Evolutionary conservation across 2,888 invertebrate genomes (phyloP).

Genomic region (Iselma pallidipennis): DNA sequence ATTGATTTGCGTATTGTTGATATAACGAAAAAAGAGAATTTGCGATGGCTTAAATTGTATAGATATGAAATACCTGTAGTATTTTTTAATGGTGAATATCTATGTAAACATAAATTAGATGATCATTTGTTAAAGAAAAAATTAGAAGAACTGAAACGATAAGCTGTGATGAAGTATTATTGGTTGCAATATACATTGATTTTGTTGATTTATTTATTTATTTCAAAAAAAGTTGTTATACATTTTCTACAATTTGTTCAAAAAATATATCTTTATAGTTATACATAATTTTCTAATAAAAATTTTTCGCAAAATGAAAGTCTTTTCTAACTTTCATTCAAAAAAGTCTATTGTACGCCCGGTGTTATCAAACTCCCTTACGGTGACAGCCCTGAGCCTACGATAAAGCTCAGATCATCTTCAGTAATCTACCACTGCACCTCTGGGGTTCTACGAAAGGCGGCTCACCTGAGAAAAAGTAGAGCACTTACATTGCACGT

Average conservation of each 20-base stretch:
- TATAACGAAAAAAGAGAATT: slow-evolving; percentile 74
- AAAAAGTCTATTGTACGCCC: no score
- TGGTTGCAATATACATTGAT: background rate
- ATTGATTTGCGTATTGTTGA: slow-evolving; percentile 74
- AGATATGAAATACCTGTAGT: slow-evolving; percentile 86
- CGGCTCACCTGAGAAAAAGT: no score
- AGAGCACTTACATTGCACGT: no score
- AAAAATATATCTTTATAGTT: background rate
- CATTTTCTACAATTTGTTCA: background rate
- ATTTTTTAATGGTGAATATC: slow-evolving; percentile 79
- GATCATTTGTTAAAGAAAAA: slow-evolving; percentile 56
- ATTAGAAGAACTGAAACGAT: slow-evolving; percentile 27
- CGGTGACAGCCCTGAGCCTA: no score
- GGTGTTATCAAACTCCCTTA: no score
- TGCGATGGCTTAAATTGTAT: slow-evolving; percentile 73
- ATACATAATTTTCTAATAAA: background rate
- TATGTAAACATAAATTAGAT: slow-evolving; percentile 77
- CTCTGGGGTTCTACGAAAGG: no score
- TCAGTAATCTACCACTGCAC: no score
- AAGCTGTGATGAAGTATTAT: background rate
- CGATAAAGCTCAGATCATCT: no score
- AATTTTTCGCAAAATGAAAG: no score
- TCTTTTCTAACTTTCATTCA: no score
- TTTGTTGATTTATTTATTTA: slow-evolving; percentile 1
- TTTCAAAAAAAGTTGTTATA: no score